Conservation (phyloP, 2,113 vertebrate species). For the Cochlearius cochlearius region DNA sequence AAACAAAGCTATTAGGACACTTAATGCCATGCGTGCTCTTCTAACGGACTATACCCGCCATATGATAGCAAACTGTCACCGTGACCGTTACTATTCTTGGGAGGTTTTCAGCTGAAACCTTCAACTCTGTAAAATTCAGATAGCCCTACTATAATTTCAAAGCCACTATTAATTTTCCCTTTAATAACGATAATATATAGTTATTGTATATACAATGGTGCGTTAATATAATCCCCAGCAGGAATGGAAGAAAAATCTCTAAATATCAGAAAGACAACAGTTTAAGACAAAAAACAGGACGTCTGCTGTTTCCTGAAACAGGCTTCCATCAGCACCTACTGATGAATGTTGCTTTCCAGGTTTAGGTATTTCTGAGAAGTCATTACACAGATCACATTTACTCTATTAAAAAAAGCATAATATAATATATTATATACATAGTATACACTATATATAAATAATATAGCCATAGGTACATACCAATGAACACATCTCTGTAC, state of each 20-base stretch:
- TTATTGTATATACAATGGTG: background rate
- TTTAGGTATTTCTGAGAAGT: background rate
- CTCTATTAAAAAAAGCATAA: background rate
- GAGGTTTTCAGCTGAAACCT: background rate
- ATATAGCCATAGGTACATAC: background rate
- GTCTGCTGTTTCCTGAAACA: background rate
- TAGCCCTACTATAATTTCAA: background rate
- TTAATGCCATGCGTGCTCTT: background rate
- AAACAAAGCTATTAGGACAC: background rate
- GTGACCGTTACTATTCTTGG: background rate
- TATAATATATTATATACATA: background rate
- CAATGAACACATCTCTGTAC: background rate
- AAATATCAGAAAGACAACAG: background rate
- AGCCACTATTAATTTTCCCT: background rate
- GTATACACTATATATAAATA: background rate
- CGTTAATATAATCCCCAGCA: background rate
- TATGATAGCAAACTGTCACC: background rate
- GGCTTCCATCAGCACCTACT: background rate
- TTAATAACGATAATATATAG: background rate
- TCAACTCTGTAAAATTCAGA: background rate
- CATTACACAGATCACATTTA: background rate
- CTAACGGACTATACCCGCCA: background rate
- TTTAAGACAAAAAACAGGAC: background rate
- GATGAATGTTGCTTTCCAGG: background rate
- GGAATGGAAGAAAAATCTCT: background rate